Percentiles rank a stretch among this genome's conserved stretches.
Conservation (phyloP, 2,888 invertebrate genomes). For the Arge pagana region DNA sequence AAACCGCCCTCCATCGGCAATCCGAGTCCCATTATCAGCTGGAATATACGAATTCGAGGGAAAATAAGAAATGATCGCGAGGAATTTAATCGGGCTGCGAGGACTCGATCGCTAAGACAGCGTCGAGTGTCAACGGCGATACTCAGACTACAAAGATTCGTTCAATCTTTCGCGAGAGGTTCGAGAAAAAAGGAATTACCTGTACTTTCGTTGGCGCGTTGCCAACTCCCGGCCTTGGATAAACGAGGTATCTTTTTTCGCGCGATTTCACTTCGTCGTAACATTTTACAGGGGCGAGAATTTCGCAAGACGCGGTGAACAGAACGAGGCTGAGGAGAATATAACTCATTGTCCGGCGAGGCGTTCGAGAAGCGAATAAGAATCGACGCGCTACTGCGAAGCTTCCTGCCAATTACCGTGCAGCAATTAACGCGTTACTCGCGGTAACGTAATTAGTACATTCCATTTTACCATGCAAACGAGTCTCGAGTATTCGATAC, state of each 20-base stretch:
- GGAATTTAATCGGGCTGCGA: neutral
- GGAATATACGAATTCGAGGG: slow-evolving; percentile 28
- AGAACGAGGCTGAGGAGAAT: neutral
- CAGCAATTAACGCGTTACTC: slow-evolving; percentile 8
- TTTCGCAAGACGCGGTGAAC: neutral
- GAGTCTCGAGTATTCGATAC: too few relatives aligned
- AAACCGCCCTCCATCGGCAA: slow-evolving; percentile 60
- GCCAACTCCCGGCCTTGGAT: slow-evolving; percentile 36
- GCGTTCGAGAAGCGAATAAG: neutral
- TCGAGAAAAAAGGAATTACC: slow-evolving; percentile 39
- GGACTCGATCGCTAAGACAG: too few relatives aligned
- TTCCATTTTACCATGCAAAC: too few relatives aligned
- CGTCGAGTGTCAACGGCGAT: too few relatives aligned
- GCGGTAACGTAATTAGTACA: slow-evolving; percentile 11
- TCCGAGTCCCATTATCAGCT: slow-evolving; percentile 61
- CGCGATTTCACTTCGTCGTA: slow-evolving; percentile 11
- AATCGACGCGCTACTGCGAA: slow-evolving; percentile 6
- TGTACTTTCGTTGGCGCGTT: slow-evolving; percentile 45
- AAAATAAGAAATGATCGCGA: slow-evolving; percentile 26
- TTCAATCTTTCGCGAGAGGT: too few relatives aligned
- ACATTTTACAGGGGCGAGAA: slow-evolving; percentile 24
- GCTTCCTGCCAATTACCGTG: slow-evolving; percentile 7
- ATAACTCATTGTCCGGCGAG: neutral
- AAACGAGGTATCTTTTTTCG: slow-evolving; percentile 44
- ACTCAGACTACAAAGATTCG: too few relatives aligned